Conservation (phyloP, 2,797 vertebrate genomes). For the Falco berigora region DNA sequence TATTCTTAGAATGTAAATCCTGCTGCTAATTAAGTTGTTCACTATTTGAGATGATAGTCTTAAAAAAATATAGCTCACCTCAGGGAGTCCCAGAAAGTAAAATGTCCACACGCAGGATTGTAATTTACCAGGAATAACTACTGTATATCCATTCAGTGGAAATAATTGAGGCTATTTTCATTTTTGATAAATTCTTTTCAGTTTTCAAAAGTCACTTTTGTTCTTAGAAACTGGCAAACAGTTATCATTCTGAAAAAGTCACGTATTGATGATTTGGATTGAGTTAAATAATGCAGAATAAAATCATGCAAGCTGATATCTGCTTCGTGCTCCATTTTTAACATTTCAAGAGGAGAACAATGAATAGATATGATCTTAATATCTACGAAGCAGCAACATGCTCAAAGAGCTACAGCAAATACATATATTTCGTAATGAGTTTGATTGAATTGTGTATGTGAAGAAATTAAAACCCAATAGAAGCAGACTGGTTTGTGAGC, state of each 20-base stretch:
- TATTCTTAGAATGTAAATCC: neutral
- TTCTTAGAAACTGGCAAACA: neutral
- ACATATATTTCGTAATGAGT: neutral
- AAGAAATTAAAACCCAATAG: neutral
- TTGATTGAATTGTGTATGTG: neutral
- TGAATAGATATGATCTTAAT: neutral
- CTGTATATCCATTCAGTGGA: neutral
- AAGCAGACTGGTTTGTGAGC: neutral
- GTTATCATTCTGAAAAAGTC: neutral
- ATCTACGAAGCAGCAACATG: neutral
- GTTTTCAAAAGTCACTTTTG: neutral
- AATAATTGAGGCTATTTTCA: neutral
- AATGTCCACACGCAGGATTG: neutral
- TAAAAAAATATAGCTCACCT: neutral
- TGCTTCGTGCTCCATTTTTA: neutral
- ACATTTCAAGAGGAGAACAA: neutral
- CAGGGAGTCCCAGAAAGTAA: neutral
- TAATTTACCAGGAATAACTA: neutral
- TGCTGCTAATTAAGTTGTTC: neutral
- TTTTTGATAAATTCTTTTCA: neutral
- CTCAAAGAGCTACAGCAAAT: neutral
- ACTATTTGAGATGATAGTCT: neutral
- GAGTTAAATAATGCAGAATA: neutral
- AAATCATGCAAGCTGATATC: neutral
- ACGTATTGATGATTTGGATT: neutral